Conservation (phyloP, 2,797 vertebrate genomes). For the Cyprinodon diabolis region DNA sequence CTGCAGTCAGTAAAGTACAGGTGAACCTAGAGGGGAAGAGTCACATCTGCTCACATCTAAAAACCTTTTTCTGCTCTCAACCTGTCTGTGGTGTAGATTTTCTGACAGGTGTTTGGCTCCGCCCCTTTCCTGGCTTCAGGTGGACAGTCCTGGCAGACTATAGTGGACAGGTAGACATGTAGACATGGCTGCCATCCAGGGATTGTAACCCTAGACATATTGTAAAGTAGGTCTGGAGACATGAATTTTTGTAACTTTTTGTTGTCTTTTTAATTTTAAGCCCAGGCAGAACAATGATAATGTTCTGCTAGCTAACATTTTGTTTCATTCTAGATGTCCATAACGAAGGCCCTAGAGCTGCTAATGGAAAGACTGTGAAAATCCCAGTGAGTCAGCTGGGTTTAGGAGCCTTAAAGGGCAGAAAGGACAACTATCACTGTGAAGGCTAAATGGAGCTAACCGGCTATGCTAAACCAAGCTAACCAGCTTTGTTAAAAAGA, state of each 20-base stretch:
- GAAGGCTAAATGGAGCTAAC: not conserved
- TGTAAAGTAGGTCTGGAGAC: not conserved
- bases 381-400: not conserved
- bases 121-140: not conserved
- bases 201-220: not conserved
- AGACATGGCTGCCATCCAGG: not conserved
- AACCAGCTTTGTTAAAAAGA: no score
- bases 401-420: not conserved
- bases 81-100: not conserved
- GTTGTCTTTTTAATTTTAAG: not conserved
- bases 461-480: not conserved
- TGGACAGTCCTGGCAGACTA: not conserved
- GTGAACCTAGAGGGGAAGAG: not conserved
- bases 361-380: not conserved
- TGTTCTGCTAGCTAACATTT: no score
- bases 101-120: not conserved
- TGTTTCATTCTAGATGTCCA: not conserved
- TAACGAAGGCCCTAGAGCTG: not conserved
- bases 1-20: not conserved
- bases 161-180: not conserved
- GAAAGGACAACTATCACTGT: not conserved
- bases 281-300: no score
- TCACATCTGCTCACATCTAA: not conserved
- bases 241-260: not conserved
- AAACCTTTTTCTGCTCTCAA: not conserved